Evolutionary conservation across 2,113 vertebrate genomes (phyloP), one percentile per base, ranked within the genome.

Genomic region (Colossoma macropomum): DNA sequence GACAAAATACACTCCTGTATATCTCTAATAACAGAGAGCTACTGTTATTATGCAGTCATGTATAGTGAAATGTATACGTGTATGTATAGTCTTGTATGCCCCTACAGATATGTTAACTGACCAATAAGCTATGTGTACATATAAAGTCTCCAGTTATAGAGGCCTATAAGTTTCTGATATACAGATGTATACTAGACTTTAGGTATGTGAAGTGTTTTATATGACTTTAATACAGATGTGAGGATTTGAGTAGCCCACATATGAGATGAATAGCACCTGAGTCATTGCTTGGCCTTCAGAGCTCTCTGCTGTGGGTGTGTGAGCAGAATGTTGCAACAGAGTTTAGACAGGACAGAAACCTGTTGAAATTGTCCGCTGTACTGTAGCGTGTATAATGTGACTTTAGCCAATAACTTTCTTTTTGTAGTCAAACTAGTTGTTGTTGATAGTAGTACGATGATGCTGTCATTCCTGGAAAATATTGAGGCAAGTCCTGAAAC

Each of bases 181-280:
- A 60, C 56, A 60, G 56, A 25, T 60, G 8, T 60, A 3, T 23
- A 54, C 48, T 13, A 8, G 48, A 50, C 48, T 8, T 23, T 23
- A 59, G 19, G n/a, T 23, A 9, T 23, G 1, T n/a, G n/a, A n/a
- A 23, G 13, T 0, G 56, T 59, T 21, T 59, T 59, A 2, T 56
- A 52, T 54, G 7, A 3, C 56, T 15, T 9, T 59, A 59, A 59
- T 59, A 23, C 15, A 52, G 50, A 52, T 2, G 50, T 52, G 50
- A 17, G 79, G n/a, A 50, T 60, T 23, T 30, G 60, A 28, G 56
- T 78, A 71, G 45, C 21, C 54, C 25, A n/a, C 25, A 25, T 50
- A n/a, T 25, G 27, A 74, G 84, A 78, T 87, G 83, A 88, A 72
- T 90, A 80, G 72, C 76, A 78, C 80, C 87, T 88, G 84, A 89